These are phyloP conservation scores for Scaptomyza caliginosa DNA, from an alignment of 2,888 invertebrate species.

Conservation along the genomic window DNA sequence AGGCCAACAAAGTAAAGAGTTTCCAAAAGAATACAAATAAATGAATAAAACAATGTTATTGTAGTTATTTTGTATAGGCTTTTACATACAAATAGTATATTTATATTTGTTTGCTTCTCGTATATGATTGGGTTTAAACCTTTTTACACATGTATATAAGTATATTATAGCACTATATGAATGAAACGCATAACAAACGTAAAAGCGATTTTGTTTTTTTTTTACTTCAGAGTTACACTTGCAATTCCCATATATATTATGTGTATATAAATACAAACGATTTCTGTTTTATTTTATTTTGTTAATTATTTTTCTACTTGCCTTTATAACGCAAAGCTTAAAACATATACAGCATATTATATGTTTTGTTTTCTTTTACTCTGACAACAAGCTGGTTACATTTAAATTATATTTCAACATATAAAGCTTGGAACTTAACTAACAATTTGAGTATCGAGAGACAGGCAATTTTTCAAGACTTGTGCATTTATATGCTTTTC, in stretches of 20 bases:
- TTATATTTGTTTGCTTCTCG: slow-evolving; percentile 14
- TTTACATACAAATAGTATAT: slow-evolving; percentile 37
- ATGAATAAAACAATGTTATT: background rate
- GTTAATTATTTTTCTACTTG: background rate
- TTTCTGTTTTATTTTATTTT: background rate
- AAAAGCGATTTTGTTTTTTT: slow-evolving; percentile 4
- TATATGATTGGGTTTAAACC: slow-evolving; percentile 41
- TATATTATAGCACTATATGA: slow-evolving; percentile 11
- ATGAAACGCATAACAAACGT: slow-evolving; percentile 13
- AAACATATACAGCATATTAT: slow-evolving; percentile 2
- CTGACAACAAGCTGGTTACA: background rate
- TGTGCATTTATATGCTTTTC: background rate
- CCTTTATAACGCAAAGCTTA: background rate
- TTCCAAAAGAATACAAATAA: background rate
- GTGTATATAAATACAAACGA: background rate
- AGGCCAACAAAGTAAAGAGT: too few relatives aligned
- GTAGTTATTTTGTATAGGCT: slow-evolving; percentile 27
- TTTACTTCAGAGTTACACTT: slow-evolving; percentile 1
- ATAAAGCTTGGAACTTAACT: background rate
- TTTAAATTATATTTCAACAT: background rate
- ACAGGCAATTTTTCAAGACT: background rate
- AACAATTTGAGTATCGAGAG: background rate
- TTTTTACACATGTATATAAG: slow-evolving; percentile 48
- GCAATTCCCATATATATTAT: slow-evolving; percentile 3
- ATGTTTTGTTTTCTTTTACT: background rate